Percentiles rank a stretch among this genome's conserved stretches.
Conservation (phyloP, 2,797 vertebrate species). For the Onychomys arenicola region DNA sequence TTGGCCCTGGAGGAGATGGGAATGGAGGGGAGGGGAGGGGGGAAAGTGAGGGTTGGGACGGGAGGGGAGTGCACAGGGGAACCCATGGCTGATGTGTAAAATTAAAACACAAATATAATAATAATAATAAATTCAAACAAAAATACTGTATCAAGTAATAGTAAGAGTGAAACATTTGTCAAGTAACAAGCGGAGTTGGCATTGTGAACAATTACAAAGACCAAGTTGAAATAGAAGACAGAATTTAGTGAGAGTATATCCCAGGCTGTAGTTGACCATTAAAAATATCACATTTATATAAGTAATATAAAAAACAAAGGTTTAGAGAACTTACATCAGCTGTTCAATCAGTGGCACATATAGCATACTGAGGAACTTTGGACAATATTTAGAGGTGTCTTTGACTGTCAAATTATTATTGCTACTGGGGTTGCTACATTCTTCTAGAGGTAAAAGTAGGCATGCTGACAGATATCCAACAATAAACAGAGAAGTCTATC, state of each 20-base stretch:
- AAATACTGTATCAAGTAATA: background rate
- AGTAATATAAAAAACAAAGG: background rate
- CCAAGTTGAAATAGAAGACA: background rate
- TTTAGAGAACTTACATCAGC: background rate
- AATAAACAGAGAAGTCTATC: background rate
- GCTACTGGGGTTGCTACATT: background rate
- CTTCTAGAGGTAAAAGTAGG: background rate
- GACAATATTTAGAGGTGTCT: background rate
- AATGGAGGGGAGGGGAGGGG: no score
- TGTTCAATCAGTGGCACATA: background rate
- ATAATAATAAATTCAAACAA: no score
- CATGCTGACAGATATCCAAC: background rate
- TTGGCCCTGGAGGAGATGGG: no score
- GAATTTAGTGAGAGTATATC: background rate
- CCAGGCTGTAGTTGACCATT: background rate
- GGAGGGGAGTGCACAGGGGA: no score
- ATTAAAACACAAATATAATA: no score
- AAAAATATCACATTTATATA: background rate
- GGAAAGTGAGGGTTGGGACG: no score
- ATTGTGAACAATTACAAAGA: background rate
- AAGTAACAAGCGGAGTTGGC: slow-evolving; percentile 5
- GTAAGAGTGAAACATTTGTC: background rate
- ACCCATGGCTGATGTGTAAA: no score
- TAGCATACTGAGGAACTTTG: background rate
- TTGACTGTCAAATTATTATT: background rate